Conservation (phyloP, 2,797 vertebrate species). For the Liasis olivaceus region DNA sequence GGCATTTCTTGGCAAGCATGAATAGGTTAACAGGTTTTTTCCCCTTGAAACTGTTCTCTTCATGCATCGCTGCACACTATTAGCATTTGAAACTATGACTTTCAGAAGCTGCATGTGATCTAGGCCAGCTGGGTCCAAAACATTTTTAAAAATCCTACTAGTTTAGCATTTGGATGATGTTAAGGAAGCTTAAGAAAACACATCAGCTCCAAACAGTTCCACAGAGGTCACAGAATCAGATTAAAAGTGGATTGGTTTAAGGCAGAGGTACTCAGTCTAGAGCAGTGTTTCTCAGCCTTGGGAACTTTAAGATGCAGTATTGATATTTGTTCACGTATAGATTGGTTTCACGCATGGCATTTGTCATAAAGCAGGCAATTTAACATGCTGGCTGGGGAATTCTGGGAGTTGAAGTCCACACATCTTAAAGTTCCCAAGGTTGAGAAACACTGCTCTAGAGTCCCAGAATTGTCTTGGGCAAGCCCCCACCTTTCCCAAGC, state of each 20-base stretch:
- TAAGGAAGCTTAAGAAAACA: not conserved
- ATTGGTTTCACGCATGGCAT: too few species aligned
- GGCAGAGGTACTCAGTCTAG: not conserved
- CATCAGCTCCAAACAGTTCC: not conserved
- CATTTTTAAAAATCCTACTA: not conserved
- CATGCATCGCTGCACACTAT: not conserved
- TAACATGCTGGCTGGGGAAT: not conserved
- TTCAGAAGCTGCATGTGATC: not conserved
- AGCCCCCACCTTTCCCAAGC: not conserved
- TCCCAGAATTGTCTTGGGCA: not conserved
- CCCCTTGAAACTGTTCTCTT: not conserved
- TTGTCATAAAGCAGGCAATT: too few species aligned
- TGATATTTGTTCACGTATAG: rapidly evolving
- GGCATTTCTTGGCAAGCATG: not conserved
- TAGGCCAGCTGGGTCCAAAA: not conserved
- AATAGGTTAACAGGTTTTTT: not conserved
- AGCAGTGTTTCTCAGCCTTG: too few species aligned
- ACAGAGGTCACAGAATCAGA: not conserved
- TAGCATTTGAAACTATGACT: slow-evolving; percentile 10
- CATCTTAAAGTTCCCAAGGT: not conserved
- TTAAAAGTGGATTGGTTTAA: not conserved
- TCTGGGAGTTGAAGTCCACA: not conserved
- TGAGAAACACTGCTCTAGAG: not conserved
- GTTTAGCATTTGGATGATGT: not conserved
- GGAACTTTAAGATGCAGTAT: too few species aligned